Conservation (phyloP, 2,888 invertebrate genomes). For the Andrena bucephala region DNA sequence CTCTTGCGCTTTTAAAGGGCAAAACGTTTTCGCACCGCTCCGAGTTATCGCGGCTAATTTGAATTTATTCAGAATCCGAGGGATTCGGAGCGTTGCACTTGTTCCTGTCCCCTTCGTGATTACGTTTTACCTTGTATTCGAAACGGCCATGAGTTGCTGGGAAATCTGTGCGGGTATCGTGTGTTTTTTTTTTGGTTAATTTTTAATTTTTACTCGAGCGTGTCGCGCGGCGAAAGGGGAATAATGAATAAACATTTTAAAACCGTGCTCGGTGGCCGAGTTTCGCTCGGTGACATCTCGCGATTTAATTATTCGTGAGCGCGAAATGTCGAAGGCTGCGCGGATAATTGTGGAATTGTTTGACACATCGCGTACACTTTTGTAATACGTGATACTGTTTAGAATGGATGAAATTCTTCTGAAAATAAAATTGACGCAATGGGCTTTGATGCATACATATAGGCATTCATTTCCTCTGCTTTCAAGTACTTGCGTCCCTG, state of each 20-base stretch:
- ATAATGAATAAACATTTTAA: constrained; percentile 19
- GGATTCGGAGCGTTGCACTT: neutral
- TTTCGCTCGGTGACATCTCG: constrained; percentile 5
- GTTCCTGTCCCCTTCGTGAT: neutral
- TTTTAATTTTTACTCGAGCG: neutral
- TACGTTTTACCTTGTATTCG: neutral
- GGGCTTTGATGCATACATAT: neutral
- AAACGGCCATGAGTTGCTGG: neutral
- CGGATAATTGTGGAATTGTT: constrained; percentile 17
- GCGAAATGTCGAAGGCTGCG: constrained; percentile 21
- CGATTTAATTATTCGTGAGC: constrained; percentile 27
- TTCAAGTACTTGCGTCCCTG: too few species aligned
- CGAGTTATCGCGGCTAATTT: neutral
- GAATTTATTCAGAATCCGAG: neutral
- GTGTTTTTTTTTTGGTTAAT: neutral
- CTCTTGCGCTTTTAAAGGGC: neutral
- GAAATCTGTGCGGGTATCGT: neutral
- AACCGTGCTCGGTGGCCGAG: neutral
- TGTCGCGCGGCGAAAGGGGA: neutral
- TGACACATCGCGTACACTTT: constrained; percentile 15
- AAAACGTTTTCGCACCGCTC: neutral
- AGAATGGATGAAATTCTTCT: neutral
- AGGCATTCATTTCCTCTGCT: neutral
- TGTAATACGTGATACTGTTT: neutral
- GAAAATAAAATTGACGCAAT: constrained; percentile 11